These are phyloP conservation scores for Trichonephila inaurata DNA, from an alignment of 1,140 invertebrate species.

Conservation along the genomic window DNA sequence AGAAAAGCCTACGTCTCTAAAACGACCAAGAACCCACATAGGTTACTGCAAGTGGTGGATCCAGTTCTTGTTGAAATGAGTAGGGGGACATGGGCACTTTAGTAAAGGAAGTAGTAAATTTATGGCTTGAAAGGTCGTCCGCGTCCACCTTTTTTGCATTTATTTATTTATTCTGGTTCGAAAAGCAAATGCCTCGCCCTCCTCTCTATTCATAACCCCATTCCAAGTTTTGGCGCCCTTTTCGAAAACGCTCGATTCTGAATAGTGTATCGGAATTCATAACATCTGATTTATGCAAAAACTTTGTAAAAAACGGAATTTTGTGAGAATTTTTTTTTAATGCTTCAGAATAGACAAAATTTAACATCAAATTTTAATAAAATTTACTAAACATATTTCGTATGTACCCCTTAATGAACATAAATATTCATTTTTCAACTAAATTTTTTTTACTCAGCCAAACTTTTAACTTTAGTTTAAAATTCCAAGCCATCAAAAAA, in stretches of 20 bases:
- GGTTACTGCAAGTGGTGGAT: not conserved
- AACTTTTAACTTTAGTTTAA: too few relatives aligned
- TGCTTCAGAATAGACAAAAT: too few relatives aligned
- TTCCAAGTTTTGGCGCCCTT: not conserved
- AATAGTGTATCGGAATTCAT: not conserved
- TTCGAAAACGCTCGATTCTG: not conserved
- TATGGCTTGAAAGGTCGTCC: constrained; percentile 16
- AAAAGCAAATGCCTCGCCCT: not conserved
- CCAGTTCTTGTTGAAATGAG: not conserved
- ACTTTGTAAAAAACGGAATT: too few relatives aligned
- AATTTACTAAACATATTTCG: too few relatives aligned
- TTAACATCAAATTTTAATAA: too few relatives aligned
- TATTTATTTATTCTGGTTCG: constrained; percentile 9
- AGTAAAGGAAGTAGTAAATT: constrained; percentile 44
- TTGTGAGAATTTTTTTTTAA: too few relatives aligned
- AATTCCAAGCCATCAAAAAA: too few relatives aligned
- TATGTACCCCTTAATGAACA: too few relatives aligned
- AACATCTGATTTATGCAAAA: not conserved
- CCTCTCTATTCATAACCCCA: not conserved
- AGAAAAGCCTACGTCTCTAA: not conserved
- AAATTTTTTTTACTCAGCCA: too few relatives aligned
- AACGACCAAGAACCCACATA: not conserved
- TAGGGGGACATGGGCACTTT: not conserved
- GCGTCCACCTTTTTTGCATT: not conserved
- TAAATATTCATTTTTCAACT: too few relatives aligned